A percentile compares a stretch with the other conserved stretches of the same genome.
Evolutionary conservation across 1,140 invertebrate genomes (phyloP).

Genomic region (Trialeurodes vaporariorum): DNA sequence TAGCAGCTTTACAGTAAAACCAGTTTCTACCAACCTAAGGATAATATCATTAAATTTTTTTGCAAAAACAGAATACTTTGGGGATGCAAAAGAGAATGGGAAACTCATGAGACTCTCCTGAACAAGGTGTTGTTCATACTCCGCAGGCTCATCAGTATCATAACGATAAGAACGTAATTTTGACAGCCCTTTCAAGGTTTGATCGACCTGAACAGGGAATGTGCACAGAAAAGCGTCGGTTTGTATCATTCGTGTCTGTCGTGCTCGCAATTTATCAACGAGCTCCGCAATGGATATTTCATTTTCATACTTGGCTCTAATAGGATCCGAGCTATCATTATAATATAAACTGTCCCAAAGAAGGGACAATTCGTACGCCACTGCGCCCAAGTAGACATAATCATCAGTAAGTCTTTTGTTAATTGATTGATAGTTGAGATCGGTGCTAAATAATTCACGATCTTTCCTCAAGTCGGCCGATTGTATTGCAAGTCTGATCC

Average conservation of each 20-base stretch:
- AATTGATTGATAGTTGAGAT: neutral
- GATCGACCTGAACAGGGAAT: no score
- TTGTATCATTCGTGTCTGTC: no score
- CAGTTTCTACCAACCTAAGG: neutral
- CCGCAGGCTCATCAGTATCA: neutral
- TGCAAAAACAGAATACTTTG: neutral
- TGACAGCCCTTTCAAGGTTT: no score
- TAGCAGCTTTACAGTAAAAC: no score
- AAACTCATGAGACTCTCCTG: neutral
- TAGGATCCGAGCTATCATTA: no score
- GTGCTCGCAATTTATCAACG: neutral
- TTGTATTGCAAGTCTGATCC: neutral
- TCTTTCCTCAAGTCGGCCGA: neutral
- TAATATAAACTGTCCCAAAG: neutral
- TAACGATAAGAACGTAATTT: no score
- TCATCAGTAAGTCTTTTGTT: neutral
- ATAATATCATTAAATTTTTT: neutral
- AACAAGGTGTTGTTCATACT: neutral
- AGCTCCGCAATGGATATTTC: neutral
- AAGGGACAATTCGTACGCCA: neutral
- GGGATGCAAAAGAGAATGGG: neutral
- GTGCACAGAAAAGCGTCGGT: no score
- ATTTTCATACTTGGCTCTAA: neutral
- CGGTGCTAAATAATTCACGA: neutral
- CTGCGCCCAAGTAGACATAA: neutral